A percentile compares a stretch with the other conserved stretches of the same genome.
Evolutionary conservation across 2,888 invertebrate species (phyloP).

Genomic region (Dexiosoma caninum): DNA sequence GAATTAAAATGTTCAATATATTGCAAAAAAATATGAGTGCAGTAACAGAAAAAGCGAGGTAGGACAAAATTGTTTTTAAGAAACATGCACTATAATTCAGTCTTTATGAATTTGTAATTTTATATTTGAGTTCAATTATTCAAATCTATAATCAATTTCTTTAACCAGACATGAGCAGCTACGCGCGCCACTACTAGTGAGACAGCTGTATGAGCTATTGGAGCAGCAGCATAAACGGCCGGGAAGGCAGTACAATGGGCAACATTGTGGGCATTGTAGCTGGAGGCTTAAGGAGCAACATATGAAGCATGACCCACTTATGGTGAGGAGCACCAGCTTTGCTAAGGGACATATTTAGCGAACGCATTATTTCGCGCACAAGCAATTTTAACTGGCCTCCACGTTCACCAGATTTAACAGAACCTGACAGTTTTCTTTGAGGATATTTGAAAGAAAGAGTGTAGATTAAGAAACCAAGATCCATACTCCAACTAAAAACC

Average conservation of each 20-base stretch:
- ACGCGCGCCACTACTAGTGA: constrained; percentile 44
- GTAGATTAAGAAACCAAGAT: too few species aligned
- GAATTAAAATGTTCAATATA: neutral
- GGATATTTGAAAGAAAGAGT: too few species aligned
- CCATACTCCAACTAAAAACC: too few species aligned
- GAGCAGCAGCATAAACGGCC: constrained; percentile 61
- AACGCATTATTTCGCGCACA: too few species aligned
- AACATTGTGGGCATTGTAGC: constrained; percentile 70
- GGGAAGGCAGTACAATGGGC: constrained; percentile 70
- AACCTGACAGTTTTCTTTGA: too few species aligned
- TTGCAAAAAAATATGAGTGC: neutral
- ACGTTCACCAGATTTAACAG: too few species aligned
- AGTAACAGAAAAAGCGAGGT: neutral
- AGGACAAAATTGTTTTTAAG: too few species aligned
- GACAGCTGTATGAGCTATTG: constrained; percentile 7
- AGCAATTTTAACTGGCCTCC: too few species aligned
- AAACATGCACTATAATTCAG: neutral
- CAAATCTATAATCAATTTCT: constrained; percentile 31
- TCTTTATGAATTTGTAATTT: neutral
- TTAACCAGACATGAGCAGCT: constrained; percentile 58
- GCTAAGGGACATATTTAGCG: too few species aligned
- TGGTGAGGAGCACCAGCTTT: constrained; percentile 52
- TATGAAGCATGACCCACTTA: constrained; percentile 71
- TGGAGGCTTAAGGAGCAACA: constrained; percentile 72
- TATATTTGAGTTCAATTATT: constrained; percentile 16